A percentile compares a stretch with the other conserved stretches of the same genome.
Evolutionary conservation across 2,888 invertebrate species (phyloP).

Genomic region (Andricus curvator): DNA sequence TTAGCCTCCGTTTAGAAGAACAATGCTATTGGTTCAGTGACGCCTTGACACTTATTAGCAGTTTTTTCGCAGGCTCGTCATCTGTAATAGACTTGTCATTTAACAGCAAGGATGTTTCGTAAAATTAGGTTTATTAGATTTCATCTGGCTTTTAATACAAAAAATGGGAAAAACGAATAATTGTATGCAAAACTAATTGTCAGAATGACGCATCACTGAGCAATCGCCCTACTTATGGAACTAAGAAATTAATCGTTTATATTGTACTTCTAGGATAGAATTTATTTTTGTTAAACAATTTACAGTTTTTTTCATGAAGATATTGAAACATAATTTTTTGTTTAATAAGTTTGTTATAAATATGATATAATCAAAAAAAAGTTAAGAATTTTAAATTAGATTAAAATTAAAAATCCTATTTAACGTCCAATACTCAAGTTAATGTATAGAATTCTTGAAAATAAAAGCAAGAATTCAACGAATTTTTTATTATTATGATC

Average conservation of each 20-base stretch:
- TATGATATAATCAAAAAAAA: too few species aligned
- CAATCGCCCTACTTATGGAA: not conserved
- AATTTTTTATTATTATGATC: too few species aligned
- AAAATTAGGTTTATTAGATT: not conserved
- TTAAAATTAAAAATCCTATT: too few species aligned
- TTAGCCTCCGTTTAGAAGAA: conserved; percentile 37
- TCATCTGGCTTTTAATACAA: not conserved
- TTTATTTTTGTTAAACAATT: too few species aligned
- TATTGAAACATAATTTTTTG: too few species aligned
- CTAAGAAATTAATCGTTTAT: not conserved
- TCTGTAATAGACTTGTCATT: conserved; percentile 26
- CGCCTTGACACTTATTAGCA: conserved; percentile 39
- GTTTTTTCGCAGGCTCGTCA: conserved; percentile 7
- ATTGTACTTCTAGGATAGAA: too few species aligned
- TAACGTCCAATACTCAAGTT: too few species aligned
- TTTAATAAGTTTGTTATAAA: too few species aligned
- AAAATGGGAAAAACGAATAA: not conserved
- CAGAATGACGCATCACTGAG: conserved; percentile 6
- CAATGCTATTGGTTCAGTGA: conserved; percentile 36
- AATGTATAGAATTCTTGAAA: too few species aligned
- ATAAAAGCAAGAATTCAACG: too few species aligned
- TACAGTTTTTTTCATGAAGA: too few species aligned
- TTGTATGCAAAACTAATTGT: conserved; percentile 17
- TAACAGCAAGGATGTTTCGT: conserved; percentile 16
- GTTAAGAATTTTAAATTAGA: too few species aligned